Conservation (phyloP, 1,140 invertebrate species). For the Papilio dardanus region DNA sequence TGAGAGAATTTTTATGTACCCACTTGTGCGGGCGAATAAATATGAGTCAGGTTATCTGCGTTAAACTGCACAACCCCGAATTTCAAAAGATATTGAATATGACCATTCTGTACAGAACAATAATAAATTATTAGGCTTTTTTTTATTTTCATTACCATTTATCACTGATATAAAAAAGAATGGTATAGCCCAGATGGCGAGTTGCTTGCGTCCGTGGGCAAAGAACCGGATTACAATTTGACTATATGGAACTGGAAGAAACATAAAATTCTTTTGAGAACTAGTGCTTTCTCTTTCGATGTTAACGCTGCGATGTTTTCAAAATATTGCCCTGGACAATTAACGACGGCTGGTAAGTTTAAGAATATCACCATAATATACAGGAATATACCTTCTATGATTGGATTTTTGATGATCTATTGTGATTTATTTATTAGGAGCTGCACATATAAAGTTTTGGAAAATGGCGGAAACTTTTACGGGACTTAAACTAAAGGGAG, state of each 20-base stretch:
- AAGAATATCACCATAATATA: not conserved
- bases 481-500: conserved; percentile 93
- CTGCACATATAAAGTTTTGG: conserved; percentile 94
- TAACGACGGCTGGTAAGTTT: conserved; percentile 87
- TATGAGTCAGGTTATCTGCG: no score
- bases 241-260: conserved; percentile 94
- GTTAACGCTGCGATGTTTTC: conserved; percentile 92
- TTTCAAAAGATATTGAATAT: no score
- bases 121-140: no score
- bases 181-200: conserved; percentile 88
- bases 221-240: conserved; percentile 92
- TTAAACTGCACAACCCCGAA: no score
- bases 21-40: no score
- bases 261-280: conserved; percentile 88
- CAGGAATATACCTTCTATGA: not conserved
- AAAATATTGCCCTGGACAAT: conserved; percentile 87
- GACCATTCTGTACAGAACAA: no score
- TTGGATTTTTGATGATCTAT: not conserved
- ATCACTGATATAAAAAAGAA: no score
- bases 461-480: conserved; percentile 95
- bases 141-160: no score
- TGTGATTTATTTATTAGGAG: conserved; percentile 65
- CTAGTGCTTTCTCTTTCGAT: conserved; percentile 91
- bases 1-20: no score
- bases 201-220: conserved; percentile 91